Evolutionary conservation across 2,113 vertebrate species (phyloP).

Genomic region (Apodemus speciosus): DNA sequence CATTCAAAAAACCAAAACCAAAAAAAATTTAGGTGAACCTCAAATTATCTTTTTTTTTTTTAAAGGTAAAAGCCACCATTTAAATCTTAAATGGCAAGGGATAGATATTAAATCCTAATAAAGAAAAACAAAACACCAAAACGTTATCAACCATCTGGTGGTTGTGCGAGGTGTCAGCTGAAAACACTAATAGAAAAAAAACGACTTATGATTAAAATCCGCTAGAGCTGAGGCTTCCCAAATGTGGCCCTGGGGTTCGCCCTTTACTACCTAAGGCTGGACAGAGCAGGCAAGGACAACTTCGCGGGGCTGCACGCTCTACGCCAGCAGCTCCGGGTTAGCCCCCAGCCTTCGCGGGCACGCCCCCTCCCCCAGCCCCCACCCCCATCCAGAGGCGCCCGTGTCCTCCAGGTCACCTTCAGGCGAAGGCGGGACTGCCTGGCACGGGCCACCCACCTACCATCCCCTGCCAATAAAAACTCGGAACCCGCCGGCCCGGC

Average conservation of each 20-base stretch:
- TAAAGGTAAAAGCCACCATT: background rate
- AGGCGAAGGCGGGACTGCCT: constrained; percentile 54
- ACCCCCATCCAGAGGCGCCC: constrained; percentile 9
- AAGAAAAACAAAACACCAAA: constrained; percentile 21
- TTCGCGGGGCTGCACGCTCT: too few species aligned
- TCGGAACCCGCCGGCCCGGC: background rate
- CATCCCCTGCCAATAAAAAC: constrained; percentile 73
- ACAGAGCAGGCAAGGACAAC: background rate
- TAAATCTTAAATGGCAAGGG: background rate
- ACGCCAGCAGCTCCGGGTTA: background rate
- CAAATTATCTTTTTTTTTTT: background rate
- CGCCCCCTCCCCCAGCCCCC: background rate
- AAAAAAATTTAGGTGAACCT: background rate
- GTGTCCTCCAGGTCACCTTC: constrained; percentile 87
- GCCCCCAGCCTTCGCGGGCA: background rate
- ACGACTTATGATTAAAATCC: background rate
- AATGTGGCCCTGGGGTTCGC: background rate
- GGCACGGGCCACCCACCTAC: background rate
- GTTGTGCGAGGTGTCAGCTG: background rate
- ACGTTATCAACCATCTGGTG: background rate
- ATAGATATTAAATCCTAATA: constrained; percentile 23
- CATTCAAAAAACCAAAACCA: background rate
- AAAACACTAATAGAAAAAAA: background rate
- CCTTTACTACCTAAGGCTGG: constrained; percentile 1
- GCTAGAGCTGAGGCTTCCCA: background rate